Evolutionary conservation across 2,888 invertebrate species (phyloP).

Genomic region (Synanthedon andrenaeformis): DNA sequence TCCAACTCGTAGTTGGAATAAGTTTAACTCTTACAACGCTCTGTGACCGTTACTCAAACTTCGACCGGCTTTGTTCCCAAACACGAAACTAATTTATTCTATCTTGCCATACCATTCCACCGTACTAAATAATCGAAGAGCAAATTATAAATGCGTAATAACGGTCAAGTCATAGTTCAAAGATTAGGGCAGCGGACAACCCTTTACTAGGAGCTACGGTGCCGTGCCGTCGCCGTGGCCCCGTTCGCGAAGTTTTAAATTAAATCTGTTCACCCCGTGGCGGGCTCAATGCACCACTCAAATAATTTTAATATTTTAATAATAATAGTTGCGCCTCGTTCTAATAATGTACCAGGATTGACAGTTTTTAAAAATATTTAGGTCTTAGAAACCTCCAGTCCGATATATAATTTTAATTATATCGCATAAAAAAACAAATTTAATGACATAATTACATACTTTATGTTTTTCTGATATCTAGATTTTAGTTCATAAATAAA

Average conservation of each 20-base stretch:
- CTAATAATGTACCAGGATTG: no score
- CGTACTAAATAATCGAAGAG: conserved; percentile 66
- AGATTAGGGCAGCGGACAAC: conserved; percentile 68
- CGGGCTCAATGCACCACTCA: conserved; percentile 41
- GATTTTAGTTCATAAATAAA: no score
- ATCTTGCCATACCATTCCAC: conserved; percentile 50
- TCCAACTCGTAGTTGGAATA: conserved; percentile 16
- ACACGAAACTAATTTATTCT: conserved; percentile 70
- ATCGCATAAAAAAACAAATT: no score
- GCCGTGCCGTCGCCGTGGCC: conserved; percentile 9
- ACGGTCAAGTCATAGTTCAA: conserved; percentile 71
- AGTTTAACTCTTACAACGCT: conserved; percentile 47
- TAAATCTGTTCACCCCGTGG: conserved; percentile 43
- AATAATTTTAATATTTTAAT: conserved; percentile 45
- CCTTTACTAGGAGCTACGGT: conserved; percentile 33
- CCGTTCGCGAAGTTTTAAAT: conserved; percentile 41
- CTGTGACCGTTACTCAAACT: conserved; percentile 64
- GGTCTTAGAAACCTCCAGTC: no score
- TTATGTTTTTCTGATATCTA: no score
- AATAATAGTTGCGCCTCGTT: conserved; percentile 30
- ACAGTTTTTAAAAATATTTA: no score
- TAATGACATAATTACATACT: no score
- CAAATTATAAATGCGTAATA: conserved; percentile 70
- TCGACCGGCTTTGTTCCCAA: conserved; percentile 63
- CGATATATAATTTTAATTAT: no score